Evolutionary conservation across 53 echinoderm and acorn worm species (phyloP), one percentile per base, ranked within the genome.

Genomic region (Echinarachnius parma): DNA sequence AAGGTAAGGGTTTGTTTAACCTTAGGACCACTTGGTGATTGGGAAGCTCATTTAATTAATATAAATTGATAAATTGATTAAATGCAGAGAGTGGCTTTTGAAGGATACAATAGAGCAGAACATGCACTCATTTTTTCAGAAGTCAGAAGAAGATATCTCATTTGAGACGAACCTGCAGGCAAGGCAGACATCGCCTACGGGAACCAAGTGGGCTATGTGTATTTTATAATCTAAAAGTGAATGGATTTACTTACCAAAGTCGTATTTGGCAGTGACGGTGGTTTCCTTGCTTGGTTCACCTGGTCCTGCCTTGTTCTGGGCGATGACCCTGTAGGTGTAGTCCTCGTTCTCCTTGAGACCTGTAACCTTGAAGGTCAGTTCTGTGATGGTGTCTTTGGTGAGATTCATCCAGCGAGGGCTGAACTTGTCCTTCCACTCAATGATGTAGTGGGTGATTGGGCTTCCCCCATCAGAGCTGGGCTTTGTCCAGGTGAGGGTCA

Each of bases 271-370:
- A 34, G 80, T 65, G 31, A 84, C 57, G 14, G 61, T 72, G 24
- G 78, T 86, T 16, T 83, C 86, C 30, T 81, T 81, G 62, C 93
- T 93, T 20, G 93, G 89, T 31, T 83, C 78, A 23, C 93, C 82
- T 27, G 60, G 62, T 56, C 93, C 93, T n/a, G 84, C 89, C 61
- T 86, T 93, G 34, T 89, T 94, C 47, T 90, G 87, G 29, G 94
- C 94, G 27, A 84, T 87, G 53, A 94, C 83, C 21, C 94, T 70
- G 79, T 78, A 94, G 46, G 86, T 86, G 60, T 94, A 94, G 47
- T 94, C 94, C 0, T 66, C 78, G 37, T 87, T 81, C 82, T 90
- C 90, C 45, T 81, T 94, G 16, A 94, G 81, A 21, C 74, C 86
- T 0, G 81, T 90, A 47, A 90, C 83, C 66, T 71, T 80, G 57